Base-by-base conservation (phyloP, 2,888 invertebrate species). In the Cordilura impudica region DNA sequence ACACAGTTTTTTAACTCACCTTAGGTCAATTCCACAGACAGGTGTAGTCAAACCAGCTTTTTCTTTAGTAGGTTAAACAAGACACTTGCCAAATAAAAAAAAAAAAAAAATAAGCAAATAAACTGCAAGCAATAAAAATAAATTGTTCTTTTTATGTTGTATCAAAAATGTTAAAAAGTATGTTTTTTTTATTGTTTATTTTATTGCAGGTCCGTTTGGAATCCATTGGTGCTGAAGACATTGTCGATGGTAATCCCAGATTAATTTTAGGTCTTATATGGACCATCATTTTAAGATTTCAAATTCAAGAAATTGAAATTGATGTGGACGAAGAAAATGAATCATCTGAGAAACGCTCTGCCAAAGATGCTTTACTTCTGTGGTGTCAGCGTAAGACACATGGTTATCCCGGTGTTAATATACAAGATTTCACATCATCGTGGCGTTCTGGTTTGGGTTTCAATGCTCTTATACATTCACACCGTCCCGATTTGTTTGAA, bases 311-410 rank as follows among this genome's bases (percentile, higher is more conserved):
- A 92, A 98, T 98, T 85, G 98, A 97, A 91, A 98, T 98, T 85
- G 97, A 98, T 90, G 97, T 97, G 89, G 97, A 97, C 88, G 97
- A 98, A 91, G 97, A 97, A 87, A 97, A 97, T 88, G 98, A 96
- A 89, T 97, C 97, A 82, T 97, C 97, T 26, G 98, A 99, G 91
- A 98, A 98, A 92, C 97, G 97, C 90, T 98, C 98, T 1, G 99
- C 99, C 83, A 99, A 99, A 92, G 99, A 99, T 91, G 99, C 99
- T 4, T 91, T 99, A 81, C 92, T 99, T 60, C 92, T 99, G 84
- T 99, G 99, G 99, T 99, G 99, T 88, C 99, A 99, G 91, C 93
- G 98, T 67, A 99, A 98, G 91, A 99, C 99, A 0, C 95, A 95
- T 87, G 98, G 98, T 83, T 99, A 98, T 91, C 93, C 94, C 60